phyloP scores from a whole-genome alignment of 2,113 vertebrate genomes.

The Gavialis gangeticus region DNA sequence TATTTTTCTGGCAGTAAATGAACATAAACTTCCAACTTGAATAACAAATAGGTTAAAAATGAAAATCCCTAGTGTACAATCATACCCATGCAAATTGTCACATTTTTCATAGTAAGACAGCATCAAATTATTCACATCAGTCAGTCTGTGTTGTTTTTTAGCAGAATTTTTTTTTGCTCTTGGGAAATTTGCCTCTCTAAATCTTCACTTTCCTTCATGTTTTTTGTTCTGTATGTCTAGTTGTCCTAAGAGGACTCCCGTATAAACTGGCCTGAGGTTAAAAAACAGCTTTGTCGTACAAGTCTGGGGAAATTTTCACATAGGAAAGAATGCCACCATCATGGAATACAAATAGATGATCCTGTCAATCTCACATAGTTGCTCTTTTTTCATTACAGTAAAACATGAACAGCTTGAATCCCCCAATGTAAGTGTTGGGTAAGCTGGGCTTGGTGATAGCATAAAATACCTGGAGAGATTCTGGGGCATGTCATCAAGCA shows the following conservation, averaged over 20 bases:
- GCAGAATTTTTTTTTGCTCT: neutral
- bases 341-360: neutral
- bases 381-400: neutral
- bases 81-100: neutral
- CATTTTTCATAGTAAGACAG: neutral
- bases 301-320: neutral
- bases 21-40: neutral
- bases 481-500: too few relatives aligned
- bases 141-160: neutral
- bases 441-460: neutral
- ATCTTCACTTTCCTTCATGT: neutral
- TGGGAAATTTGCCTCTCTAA: constrained; percentile 30
- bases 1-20: neutral
- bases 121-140: neutral
- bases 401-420: neutral
- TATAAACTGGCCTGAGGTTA: neutral
- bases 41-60: neutral
- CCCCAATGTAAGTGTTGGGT: neutral
- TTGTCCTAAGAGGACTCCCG: constrained; percentile 1
- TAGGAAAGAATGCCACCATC: neutral
- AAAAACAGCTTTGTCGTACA: constrained; percentile 1
- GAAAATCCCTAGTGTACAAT: neutral
- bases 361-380: fast-evolving
- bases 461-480: neutral
- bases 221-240: neutral